Evolutionary conservation across 2,113 vertebrate genomes (phyloP).

Genomic region (Psophia crepitans): DNA sequence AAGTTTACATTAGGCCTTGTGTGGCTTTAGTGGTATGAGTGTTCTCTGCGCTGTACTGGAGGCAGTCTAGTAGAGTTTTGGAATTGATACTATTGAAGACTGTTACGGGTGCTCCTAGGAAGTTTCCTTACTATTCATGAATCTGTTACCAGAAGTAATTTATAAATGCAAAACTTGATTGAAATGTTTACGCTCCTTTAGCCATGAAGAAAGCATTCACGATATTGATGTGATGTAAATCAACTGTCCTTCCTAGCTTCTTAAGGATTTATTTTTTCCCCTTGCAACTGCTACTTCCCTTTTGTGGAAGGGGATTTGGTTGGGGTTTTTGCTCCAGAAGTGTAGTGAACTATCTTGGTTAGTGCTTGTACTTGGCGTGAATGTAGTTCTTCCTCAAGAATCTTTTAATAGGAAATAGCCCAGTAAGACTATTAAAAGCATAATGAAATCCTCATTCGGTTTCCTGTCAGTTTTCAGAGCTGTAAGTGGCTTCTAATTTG

Average conservation of each 20-base stretch:
- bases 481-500: constrained; percentile 79
- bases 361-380: neutral
- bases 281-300: neutral
- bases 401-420: constrained; percentile 68
- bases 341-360: neutral
- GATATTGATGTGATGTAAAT: neutral
- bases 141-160: neutral
- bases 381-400: constrained; percentile 34
- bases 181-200: neutral
- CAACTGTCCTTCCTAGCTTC: neutral
- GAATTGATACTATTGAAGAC: neutral
- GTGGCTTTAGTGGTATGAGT: neutral
- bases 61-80: neutral
- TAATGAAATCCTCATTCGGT: constrained; percentile 72
- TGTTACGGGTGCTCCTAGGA: neutral
- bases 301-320: neutral
- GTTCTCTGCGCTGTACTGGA: neutral
- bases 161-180: neutral
- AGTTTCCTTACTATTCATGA: neutral
- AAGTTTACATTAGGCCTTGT: neutral
- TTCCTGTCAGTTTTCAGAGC: constrained; percentile 70
- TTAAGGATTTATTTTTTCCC: neutral
- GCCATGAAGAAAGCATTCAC: neutral
- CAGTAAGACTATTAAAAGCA: constrained; percentile 70
- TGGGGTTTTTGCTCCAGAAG: neutral